Base-by-base conservation (phyloP, 2,888 invertebrate species). In the Drosophila dives region DNA sequence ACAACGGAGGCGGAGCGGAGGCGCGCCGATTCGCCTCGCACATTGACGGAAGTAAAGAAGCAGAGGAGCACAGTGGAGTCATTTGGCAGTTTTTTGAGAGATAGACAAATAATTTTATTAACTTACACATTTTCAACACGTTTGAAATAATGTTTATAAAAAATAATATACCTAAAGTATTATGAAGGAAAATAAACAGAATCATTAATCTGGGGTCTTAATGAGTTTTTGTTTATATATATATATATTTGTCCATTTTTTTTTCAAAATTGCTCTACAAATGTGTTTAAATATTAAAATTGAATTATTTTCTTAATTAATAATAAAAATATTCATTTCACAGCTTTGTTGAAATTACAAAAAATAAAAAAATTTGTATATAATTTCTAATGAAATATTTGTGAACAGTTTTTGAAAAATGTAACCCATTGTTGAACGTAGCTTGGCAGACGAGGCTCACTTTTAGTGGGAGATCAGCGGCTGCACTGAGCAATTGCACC, bases 401-500 rank as follows among this genome's bases (percentile, higher is more conserved):
- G n/a, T 11, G 7, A 34, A 26, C 4, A 26, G 8, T 26, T 48
- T 48, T 59, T 4, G 8, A 8, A 23, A 2, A 4, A 17, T 48
- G 38, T 34, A 5, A 2, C 34, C 83, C 88, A 88, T 59, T 49
- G 88, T 85, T 48, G 33, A 71, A 51, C 62, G 60, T 32, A 60
- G 63, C 81, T 80, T 74, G 71, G 68, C 56, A 65, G 73, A 74
- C 72, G 58, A 56, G 67, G 55, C 64, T 56, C 72, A 67, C 51
- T 68, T 89, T 86, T 89, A 85, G 85, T 86, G 89, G 85, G 89
- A 85, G 85, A 88, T 69, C 75, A 64, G 59, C 49, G 71, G 62
- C 75, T 72, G 82, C 61, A 64, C 77, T 69, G 51, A 61, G 86
- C 89, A 87, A 87, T 89, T 87, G 86, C 86, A 87, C 86, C 83